Conservation (phyloP, 2,888 invertebrate species). For the Venusia cambrica region DNA sequence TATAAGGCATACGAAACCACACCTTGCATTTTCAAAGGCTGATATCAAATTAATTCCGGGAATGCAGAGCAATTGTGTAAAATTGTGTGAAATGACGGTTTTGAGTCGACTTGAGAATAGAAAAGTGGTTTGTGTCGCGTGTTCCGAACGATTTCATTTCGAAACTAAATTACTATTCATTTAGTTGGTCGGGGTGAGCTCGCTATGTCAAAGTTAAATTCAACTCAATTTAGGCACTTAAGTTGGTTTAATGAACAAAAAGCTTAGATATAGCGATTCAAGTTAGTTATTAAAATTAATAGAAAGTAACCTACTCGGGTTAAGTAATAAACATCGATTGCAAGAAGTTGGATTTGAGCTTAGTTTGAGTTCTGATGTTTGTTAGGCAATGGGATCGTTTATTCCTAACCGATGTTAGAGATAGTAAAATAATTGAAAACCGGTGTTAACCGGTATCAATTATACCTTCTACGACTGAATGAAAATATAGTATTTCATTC, state of each 20-base stretch:
- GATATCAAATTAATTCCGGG: slow-evolving; percentile 80
- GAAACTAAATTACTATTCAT: slow-evolving; percentile 80
- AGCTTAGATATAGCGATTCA: slow-evolving; percentile 21
- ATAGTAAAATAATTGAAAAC: no score
- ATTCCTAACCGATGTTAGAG: no score
- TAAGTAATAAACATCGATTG: no score
- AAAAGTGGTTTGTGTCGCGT: slow-evolving; percentile 80
- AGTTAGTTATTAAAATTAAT: slow-evolving; percentile 17
- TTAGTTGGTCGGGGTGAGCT: slow-evolving; percentile 71
- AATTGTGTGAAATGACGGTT: slow-evolving; percentile 81
- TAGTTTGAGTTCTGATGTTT: no score
- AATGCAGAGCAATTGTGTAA: slow-evolving; percentile 78
- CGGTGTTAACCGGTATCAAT: no score
- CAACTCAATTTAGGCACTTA: slow-evolving; percentile 52
- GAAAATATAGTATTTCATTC: no score
- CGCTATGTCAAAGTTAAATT: slow-evolving; percentile 70
- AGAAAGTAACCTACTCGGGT: no score
- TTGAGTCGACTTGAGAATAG: slow-evolving; percentile 72
- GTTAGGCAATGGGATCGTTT: no score
- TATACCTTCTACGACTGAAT: no score
- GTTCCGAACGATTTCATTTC: slow-evolving; percentile 77
- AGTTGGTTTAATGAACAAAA: slow-evolving; percentile 25
- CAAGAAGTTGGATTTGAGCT: no score
- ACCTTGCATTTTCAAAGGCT: slow-evolving; percentile 79
- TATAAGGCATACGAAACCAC: slow-evolving; percentile 71